Percentiles rank a stretch among this genome's conserved stretches.
Conservation (phyloP, 2,113 vertebrate species). For the Vicugna pacos region DNA sequence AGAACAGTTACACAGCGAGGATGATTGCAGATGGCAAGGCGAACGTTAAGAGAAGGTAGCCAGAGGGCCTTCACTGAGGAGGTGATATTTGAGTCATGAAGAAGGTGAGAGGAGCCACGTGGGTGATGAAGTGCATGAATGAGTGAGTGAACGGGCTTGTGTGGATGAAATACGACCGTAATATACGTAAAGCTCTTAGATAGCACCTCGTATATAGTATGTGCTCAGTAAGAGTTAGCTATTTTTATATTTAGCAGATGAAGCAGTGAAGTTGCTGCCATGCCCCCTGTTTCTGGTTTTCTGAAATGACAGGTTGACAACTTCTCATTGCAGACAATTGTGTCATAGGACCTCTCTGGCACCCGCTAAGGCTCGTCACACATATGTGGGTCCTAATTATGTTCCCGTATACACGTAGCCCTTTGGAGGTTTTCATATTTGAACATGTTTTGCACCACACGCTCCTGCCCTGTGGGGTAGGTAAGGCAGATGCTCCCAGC, state of each 20-base stretch:
- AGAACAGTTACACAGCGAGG: neutral
- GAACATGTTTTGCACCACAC: neutral
- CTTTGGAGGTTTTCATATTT: neutral
- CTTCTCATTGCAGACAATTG: no score
- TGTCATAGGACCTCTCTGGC: neutral
- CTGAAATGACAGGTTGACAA: neutral
- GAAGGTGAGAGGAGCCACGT: neutral
- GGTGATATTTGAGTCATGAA: neutral
- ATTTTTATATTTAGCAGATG: neutral
- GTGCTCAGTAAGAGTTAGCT: neutral
- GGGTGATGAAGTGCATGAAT: neutral
- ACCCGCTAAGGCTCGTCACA: neutral
- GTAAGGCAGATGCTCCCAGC: neutral
- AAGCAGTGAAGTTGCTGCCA: neutral
- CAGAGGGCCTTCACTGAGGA: neutral
- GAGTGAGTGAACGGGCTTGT: neutral
- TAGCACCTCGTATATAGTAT: neutral
- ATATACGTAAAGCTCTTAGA: neutral
- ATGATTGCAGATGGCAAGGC: accelerated
- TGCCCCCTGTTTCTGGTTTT: neutral
- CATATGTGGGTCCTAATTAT: neutral
- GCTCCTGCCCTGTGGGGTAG: neutral
- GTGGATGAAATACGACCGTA: neutral
- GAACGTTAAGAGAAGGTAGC: neutral
- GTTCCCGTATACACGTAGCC: neutral